Evolutionary conservation across 2,888 invertebrate genomes (phyloP), one percentile per base, ranked within the genome.

Genomic region (Ophion costatus): DNA sequence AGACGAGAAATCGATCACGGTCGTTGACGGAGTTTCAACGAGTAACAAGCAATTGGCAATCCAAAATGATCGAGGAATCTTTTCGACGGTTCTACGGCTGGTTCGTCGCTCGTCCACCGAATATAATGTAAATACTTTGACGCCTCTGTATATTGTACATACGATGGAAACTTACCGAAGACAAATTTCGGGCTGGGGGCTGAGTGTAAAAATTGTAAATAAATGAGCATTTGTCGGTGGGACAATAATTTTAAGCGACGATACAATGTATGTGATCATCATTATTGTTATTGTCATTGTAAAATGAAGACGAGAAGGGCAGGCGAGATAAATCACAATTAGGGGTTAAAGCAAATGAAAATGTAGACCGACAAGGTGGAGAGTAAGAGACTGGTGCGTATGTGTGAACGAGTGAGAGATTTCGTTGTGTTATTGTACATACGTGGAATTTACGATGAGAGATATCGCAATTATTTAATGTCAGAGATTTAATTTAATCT

Each of bases 401-500:
- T 81, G 88, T 67, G 79, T 73, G 84, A 82, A 78, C 82, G 87
- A 82, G 82, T 81, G 85, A 71, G 61, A 84, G 80, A 80, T 70
- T 83, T 80, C 80, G 80, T 67, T 79, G 77, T 85, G 81, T 75
- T 59, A 74, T 69, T 86, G 83, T 84, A 86, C 80, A 87, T 82
- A 86, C 17, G 75, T 76, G 71, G 64, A 89, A 86, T 89, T 89
- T 88, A 90, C 88, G 90, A 87, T 86, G 86, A 87, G 82, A 89
- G 87, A 88, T 89, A 89, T 89, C 88, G 88, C 88, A 89, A 91
- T 90, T 91, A 92, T 91, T 92, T 91, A 89, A 92, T 91, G 89
- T 82, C 91, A 92, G 91, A 93, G 91, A 88, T 91, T 86, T 91
- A 92, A 92, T 91, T 92, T 90, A 92, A 92, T 92, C 91, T 91